Evolutionary conservation across 2,888 invertebrate species (phyloP).

Genomic region (Ceratothoa steindachneri): DNA sequence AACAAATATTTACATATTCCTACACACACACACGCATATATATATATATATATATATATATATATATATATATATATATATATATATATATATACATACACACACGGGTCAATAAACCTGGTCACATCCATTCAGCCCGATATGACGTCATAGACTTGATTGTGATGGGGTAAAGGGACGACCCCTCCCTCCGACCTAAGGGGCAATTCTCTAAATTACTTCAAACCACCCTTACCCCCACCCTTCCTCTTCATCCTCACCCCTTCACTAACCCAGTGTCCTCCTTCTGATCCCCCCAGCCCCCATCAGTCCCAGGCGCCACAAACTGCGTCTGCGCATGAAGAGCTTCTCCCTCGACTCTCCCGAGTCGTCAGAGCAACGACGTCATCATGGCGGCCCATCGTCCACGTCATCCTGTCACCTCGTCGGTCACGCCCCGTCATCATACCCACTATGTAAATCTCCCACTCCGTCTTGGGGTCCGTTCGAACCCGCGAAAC

Average conservation of each 20-base stretch:
- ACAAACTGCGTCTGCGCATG: conserved; percentile 94
- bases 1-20: neutral
- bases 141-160: no score
- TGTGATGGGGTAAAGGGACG: no score
- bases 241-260: neutral
- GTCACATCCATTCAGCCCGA: no score
- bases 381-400: neutral
- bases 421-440: neutral
- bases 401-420: no score
- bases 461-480: no score
- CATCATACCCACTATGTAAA: neutral
- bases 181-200: no score
- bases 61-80: conserved; percentile 5
- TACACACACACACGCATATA: neutral
- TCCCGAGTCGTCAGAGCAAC: conserved; percentile 61
- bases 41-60: conserved; percentile 18
- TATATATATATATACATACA: neutral
- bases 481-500: no score
- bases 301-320: conserved; percentile 90
- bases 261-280: neutral
- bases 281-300: no score
- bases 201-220: no score
- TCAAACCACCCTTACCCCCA: no score
- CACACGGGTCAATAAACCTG: no score
- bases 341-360: conserved; percentile 95